phyloP scores from a whole-genome alignment of 1,140 invertebrate species.

The Macrosteles quadrilineatus region DNA sequence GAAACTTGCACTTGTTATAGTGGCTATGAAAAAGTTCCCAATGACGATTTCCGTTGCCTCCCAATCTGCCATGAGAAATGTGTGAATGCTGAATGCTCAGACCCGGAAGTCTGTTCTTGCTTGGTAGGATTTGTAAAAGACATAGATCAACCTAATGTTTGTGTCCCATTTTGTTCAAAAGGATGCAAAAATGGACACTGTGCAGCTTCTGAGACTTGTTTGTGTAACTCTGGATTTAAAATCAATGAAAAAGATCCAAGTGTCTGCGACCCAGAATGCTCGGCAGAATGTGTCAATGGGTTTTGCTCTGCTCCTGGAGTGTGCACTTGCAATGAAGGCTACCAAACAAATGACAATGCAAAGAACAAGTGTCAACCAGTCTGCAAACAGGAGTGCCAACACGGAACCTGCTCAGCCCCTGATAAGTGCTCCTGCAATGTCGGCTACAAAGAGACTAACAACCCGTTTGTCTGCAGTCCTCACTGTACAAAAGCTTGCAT shows the following conservation, averaged over 20 bases:
- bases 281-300: not conserved
- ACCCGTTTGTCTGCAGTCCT: not conserved
- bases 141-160: not conserved
- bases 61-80: not conserved
- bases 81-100: not conserved
- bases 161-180: not conserved
- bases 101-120: not conserved
- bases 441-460: not conserved
- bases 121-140: not conserved
- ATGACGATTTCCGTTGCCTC: not conserved
- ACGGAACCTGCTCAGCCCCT: not conserved
- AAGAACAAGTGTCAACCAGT: not conserved
- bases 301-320: not conserved
- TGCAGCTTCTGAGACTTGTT: not conserved
- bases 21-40: not conserved
- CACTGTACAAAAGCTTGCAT: not conserved
- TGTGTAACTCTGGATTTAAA: not conserved
- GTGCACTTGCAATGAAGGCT: not conserved
- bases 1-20: constrained; percentile 9
- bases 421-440: not conserved
- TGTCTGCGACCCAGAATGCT: not conserved
- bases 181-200: not conserved
- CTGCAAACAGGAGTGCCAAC: not conserved
- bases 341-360: not conserved
- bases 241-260: too few relatives aligned